Percentiles rank a stretch among this genome's conserved stretches.
Conservation (phyloP, 2,797 vertebrate genomes). For the Crocodylus rhombifer region DNA sequence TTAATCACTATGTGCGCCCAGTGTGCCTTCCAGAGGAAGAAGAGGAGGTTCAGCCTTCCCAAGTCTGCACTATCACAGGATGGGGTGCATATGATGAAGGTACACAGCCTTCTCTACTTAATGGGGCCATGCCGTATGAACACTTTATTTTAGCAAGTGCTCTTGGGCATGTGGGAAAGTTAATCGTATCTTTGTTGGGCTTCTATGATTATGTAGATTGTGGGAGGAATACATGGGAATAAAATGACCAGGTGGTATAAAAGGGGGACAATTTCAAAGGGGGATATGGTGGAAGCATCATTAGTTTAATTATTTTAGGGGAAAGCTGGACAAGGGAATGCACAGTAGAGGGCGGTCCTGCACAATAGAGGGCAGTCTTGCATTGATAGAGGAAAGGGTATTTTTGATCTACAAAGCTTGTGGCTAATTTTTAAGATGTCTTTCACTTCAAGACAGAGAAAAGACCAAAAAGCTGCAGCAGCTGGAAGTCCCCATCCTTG, state of each 20-base stretch:
- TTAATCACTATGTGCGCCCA: conserved; percentile 41
- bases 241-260: neutral
- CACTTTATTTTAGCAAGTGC: neutral
- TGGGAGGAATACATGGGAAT: neutral
- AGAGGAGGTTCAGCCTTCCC: conserved; percentile 45
- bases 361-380: neutral
- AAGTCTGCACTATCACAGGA: conserved; percentile 51
- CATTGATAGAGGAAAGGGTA: neutral
- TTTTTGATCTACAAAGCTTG: neutral
- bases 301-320: neutral
- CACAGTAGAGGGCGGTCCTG: neutral
- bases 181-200: neutral
- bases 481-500: conserved; percentile 69
- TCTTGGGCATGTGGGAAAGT: neutral
- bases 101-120: neutral
- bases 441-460: conserved; percentile 55
- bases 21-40: conserved; percentile 51
- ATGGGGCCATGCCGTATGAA: neutral
- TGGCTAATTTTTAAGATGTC: neutral
- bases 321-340: neutral
- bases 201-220: neutral
- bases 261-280: neutral
- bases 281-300: neutral
- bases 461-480: conserved; percentile 65
- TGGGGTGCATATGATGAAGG: conserved; percentile 57